These are phyloP conservation scores for Trematocara macrostoma DNA, from an alignment of 2,113 vertebrate genomes.

Conservation along the genomic window DNA sequence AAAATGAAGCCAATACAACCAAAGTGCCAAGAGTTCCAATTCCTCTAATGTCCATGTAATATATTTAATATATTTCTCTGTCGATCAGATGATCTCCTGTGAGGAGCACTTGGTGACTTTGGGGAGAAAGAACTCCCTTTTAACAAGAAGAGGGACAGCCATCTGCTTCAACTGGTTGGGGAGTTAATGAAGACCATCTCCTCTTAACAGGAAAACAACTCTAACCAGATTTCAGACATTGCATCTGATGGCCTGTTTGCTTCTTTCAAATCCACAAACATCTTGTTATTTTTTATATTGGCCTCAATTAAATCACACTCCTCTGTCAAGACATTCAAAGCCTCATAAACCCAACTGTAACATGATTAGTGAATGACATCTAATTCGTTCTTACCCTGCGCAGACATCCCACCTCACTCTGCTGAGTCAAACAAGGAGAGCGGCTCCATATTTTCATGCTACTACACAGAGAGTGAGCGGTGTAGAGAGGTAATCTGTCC, in stretches of 20 bases:
- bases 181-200: neutral
- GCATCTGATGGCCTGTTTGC: neutral
- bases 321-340: neutral
- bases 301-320: neutral
- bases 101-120: neutral
- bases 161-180: neutral
- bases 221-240: neutral
- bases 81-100: neutral
- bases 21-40: neutral
- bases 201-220: neutral
- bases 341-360: conserved; percentile 16
- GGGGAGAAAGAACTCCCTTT: neutral
- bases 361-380: conserved; percentile 20
- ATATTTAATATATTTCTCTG: neutral
- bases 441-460: conserved; percentile 4
- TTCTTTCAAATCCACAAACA: neutral
- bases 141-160: neutral
- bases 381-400: conserved; percentile 19
- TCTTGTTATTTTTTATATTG: neutral
- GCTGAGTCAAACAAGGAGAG: conserved; percentile 27
- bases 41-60: neutral
- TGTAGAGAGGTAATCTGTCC: conserved; percentile 47
- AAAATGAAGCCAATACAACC: neutral
- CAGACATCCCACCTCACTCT: conserved; percentile 3
- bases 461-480: neutral